A percentile compares a stretch with the other conserved stretches of the same genome.
phyloP scores from a whole-genome alignment of 2,797 vertebrate species.

The Mormyrus hasselquistii region DNA sequence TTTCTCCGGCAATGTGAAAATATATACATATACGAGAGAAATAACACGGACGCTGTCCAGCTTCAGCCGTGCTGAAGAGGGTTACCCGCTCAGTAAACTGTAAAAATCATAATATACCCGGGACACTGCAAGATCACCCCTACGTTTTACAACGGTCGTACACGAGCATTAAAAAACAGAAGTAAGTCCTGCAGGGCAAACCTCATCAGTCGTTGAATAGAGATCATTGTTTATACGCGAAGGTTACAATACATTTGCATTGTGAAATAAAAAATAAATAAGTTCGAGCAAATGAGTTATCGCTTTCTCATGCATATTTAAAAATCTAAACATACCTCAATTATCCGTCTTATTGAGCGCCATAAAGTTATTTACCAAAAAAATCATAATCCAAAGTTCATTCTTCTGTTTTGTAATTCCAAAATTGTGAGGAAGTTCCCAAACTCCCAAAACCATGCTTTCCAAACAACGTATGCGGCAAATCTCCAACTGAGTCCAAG shows the following conservation, averaged over 20 bases:
- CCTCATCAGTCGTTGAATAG: background rate
- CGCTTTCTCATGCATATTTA: background rate
- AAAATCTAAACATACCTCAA: slow-evolving; percentile 13
- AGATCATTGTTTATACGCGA: background rate
- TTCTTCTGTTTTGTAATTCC: slow-evolving; percentile 12
- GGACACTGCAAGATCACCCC: background rate
- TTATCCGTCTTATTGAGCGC: background rate
- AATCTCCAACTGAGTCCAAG: background rate
- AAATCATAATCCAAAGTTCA: background rate
- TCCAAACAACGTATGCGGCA: background rate
- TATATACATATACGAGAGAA: background rate
- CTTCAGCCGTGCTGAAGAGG: slow-evolving; percentile 39
- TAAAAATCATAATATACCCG: background rate
- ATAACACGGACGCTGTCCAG: slow-evolving; percentile 42
- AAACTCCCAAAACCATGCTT: background rate
- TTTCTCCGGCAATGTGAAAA: background rate
- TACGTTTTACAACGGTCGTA: background rate
- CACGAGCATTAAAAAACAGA: background rate
- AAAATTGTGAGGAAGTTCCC: background rate
- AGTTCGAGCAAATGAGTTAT: background rate
- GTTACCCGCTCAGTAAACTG: background rate
- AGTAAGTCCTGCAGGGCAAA: background rate
- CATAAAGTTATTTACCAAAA: background rate
- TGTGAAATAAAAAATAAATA: background rate
- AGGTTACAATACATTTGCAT: background rate